Base-by-base conservation (phyloP, 2,888 invertebrate species). In the Liodrosophila aerea region DNA sequence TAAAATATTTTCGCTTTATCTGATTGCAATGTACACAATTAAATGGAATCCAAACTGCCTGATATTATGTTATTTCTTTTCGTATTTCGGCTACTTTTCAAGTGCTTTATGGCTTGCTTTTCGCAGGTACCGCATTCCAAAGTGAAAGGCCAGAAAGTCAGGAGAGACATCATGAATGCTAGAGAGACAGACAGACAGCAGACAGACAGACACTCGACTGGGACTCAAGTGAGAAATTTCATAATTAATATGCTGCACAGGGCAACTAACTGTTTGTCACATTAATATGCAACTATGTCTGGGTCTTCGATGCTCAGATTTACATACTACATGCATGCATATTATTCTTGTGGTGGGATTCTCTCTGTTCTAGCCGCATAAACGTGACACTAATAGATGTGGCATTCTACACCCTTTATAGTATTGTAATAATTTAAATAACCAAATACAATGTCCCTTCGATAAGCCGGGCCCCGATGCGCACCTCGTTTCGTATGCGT, bases 241-340 rank as follows among this genome's bases (percentile, higher is more conserved):
- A 78, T 78, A 83, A 85, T 85, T 78, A 78, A 78, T 78, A 85
- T 85, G 85, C 85, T 73, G 85, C 72, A 63, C 83, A 67, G 49
- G 62, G 61, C 22, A 83, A 72, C 64, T 77, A 76, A 81, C 85
- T 81, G 85, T 81, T 63, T 56, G 62, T 59, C 71, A 16, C 82
- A 77, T 76, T 76, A 85, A 70, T 64, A 77, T 78, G 78, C 78
- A 85, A 45, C 70, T 60, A 59, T 51, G 82, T 54, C 3, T 50
- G 45, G 49, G 15, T 46, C n/a, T 58, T 58, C 8, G 12, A 22
- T 30, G 39, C 37, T 44, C n/a, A 22, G 30, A 27, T 16, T n/a
- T 11, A 2, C 12, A n/a, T 8, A 36, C 31, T 31, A 5, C 13
- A 31, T 31, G n/a, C n/a, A 40, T 33, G 13, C 36, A 18, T n/a